Evolutionary conservation across 2,113 vertebrate genomes (phyloP).

Genomic region (Notothenia rossii): DNA sequence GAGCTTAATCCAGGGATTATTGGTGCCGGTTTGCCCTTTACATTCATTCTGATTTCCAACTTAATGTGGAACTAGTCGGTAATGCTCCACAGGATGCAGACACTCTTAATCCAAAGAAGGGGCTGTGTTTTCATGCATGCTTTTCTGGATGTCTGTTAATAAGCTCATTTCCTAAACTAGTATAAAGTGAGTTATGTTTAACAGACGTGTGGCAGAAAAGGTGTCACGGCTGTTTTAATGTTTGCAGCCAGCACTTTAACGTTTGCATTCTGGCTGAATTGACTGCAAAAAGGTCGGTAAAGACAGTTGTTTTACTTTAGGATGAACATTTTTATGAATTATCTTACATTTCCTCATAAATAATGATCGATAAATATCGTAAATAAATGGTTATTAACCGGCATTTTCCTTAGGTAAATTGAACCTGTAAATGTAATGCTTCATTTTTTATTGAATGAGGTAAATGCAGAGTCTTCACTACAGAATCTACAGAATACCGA

Average conservation of each 20-base stretch:
- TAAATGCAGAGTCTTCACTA: too few relatives aligned
- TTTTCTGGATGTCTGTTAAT: conserved; percentile 27
- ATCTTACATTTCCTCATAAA: too few relatives aligned
- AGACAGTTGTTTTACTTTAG: not conserved
- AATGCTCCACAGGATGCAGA: conserved; percentile 18
- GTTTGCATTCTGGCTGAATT: not conserved
- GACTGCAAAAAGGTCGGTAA: not conserved
- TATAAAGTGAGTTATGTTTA: conserved; percentile 29
- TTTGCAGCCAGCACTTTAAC: not conserved
- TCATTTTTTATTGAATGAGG: too few relatives aligned
- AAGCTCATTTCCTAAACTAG: conserved; percentile 34
- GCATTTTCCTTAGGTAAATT: too few relatives aligned
- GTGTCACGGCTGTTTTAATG: conserved; percentile 28
- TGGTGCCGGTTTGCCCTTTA: conserved; percentile 35
- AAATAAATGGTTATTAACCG: too few relatives aligned
- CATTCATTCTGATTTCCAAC: conserved; percentile 45
- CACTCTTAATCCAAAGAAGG: not conserved
- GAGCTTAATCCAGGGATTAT: conserved; percentile 62
- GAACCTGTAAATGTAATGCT: too few relatives aligned
- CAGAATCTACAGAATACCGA: too few relatives aligned
- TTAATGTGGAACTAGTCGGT: conserved; percentile 46
- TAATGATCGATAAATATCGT: too few relatives aligned
- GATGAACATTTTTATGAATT: not conserved
- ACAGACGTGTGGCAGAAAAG: conserved; percentile 20
- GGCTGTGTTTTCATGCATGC: not conserved